phyloP scores from a whole-genome alignment of 2,797 vertebrate species.

The Ispidina picta region DNA sequence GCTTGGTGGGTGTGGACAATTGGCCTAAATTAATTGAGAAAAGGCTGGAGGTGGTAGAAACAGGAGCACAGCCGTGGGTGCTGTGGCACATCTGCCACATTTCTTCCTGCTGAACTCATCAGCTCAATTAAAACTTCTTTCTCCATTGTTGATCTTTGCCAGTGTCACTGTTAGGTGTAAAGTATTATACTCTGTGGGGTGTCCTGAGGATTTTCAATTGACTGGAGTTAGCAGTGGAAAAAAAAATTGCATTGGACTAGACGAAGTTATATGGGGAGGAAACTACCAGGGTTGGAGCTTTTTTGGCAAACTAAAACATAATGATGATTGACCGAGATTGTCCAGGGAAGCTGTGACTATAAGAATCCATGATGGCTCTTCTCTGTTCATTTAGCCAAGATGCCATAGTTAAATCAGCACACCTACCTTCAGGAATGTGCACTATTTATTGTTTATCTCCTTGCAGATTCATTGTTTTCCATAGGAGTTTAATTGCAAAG shows the following conservation, averaged over 20 bases:
- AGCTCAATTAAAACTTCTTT: slow-evolving; percentile 48
- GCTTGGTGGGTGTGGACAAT: slow-evolving; percentile 1
- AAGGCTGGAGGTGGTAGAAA: slow-evolving; percentile 14
- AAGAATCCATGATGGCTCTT: slow-evolving; percentile 40
- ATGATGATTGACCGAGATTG: neutral
- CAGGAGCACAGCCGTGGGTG: neutral
- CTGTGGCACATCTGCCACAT: slow-evolving; percentile 46
- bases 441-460: neutral
- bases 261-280: neutral
- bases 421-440: neutral
- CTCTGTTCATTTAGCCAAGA: slow-evolving; percentile 49
- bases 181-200: neutral
- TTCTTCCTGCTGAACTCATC: slow-evolving; percentile 35
- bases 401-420: slow-evolving; percentile 41
- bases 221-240: neutral
- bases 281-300: neutral
- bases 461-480: neutral
- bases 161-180: neutral
- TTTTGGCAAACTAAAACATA: neutral
- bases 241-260: neutral
- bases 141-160: slow-evolving; percentile 2
- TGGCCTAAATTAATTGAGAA: slow-evolving; percentile 20
- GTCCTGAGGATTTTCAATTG: neutral
- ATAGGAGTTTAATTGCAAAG: neutral
- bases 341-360: neutral